Conservation (phyloP, 2,888 invertebrate species). For the Ceramica pisi region DNA sequence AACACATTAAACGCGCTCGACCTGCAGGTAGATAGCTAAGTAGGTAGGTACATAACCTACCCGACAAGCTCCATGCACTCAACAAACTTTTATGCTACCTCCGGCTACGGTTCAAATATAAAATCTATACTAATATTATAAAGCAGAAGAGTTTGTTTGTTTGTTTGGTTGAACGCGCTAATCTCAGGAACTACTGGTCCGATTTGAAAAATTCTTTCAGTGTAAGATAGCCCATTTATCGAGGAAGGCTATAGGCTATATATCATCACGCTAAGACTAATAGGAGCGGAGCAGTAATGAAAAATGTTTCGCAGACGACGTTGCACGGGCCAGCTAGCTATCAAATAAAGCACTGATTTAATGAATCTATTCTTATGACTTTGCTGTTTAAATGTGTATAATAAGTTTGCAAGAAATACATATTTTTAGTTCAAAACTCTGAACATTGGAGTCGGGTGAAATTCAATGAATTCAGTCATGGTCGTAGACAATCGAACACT, state of each 20-base stretch:
- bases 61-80: background rate
- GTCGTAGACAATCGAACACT: conserved; percentile 20
- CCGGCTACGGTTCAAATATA: background rate
- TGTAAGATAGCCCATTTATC: no score
- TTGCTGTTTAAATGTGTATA: background rate
- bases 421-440: background rate
- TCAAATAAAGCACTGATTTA: background rate
- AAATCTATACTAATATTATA: no score
- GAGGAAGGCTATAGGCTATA: no score
- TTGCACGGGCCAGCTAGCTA: no score
- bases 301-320: no score
- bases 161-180: no score
- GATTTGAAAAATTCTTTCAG: no score
- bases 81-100: background rate
- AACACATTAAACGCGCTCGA: background rate
- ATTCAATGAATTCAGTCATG: background rate
- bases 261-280: no score
- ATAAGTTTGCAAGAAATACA: conserved; percentile 18
- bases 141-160: no score
- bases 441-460: background rate
- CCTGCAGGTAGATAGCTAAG: background rate
- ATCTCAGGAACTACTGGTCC: no score
- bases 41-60: background rate
- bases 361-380: background rate
- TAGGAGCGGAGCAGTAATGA: no score